Percentiles rank a stretch among this genome's conserved stretches.
Evolutionary conservation across 2,113 vertebrate genomes (phyloP).

Genomic region (Pelodiscus sinensis): DNA sequence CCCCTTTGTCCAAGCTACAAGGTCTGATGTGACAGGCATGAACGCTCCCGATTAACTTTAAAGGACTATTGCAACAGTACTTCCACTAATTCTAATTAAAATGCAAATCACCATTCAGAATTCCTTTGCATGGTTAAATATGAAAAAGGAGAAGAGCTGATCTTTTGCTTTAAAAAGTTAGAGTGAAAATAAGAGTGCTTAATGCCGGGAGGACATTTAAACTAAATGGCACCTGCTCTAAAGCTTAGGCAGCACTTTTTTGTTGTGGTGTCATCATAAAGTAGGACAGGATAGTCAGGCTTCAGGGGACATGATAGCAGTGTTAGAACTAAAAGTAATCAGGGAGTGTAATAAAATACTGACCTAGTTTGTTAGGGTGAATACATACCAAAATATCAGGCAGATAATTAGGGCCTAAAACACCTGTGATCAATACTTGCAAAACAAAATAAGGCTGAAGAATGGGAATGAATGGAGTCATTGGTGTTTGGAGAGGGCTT

Average conservation of each 20-base stretch:
- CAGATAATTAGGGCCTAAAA: constrained; percentile 7
- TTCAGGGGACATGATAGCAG: constrained; percentile 14
- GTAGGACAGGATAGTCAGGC: constrained; percentile 54
- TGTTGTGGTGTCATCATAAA: constrained; percentile 50
- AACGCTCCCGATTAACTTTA: constrained; percentile 38
- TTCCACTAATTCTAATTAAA: constrained; percentile 59
- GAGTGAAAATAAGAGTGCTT: constrained; percentile 3
- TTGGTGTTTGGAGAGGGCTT: neutral
- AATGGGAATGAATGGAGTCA: neutral
- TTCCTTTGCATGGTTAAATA: constrained; percentile 38
- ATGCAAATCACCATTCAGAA: constrained; percentile 51
- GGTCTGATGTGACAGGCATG: neutral
- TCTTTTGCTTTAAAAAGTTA: constrained; percentile 37
- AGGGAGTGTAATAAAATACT: constrained; percentile 37
- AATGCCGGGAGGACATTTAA: constrained; percentile 13
- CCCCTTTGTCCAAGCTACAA: neutral
- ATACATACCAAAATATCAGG: constrained; percentile 35
- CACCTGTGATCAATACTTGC: neutral
- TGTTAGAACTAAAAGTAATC: constrained; percentile 61
- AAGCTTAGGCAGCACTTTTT: constrained; percentile 39
- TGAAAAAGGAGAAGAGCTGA: constrained; percentile 13
- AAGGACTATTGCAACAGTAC: neutral
- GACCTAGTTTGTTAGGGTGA: constrained; percentile 28
- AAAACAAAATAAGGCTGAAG: neutral
- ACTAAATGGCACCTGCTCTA: constrained; percentile 37